Percentiles rank a stretch among this genome's conserved stretches.
Evolutionary conservation across 35 echinoderm and acorn worm genomes (phyloP).

Genomic region (Hemicentrotus pulcherrimus): DNA sequence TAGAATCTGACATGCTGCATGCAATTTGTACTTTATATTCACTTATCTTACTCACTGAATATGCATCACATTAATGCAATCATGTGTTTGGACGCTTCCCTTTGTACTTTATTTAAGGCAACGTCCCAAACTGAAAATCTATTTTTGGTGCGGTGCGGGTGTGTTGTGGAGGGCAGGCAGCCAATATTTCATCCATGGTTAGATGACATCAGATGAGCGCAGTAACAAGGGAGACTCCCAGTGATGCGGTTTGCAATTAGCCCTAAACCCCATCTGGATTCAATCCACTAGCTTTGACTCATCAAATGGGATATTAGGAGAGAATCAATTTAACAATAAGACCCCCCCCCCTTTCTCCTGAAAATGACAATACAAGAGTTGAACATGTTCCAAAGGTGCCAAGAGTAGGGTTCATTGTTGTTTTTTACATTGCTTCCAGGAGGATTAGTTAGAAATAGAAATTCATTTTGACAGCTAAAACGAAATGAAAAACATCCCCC

Average conservation of each 20-base stretch:
- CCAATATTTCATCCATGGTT: slow-evolving; percentile 12
- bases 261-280: slow-evolving; percentile 46
- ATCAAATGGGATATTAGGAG: slow-evolving; percentile 10
- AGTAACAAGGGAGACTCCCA: background rate
- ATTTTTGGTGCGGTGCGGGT: background rate
- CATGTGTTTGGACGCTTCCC: background rate
- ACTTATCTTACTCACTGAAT: background rate
- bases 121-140: background rate
- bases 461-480: background rate
- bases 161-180: background rate
- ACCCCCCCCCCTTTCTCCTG: background rate
- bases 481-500: background rate
- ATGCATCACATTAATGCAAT: slow-evolving; percentile 13
- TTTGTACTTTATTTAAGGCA: background rate
- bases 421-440: background rate
- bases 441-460: background rate
- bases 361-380: background rate
- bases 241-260: slow-evolving; percentile 35
- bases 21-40: background rate
- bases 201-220: slow-evolving; percentile 1
- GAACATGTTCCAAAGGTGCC: background rate
- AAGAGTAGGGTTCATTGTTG: background rate
- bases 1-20: background rate
- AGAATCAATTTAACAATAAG: slow-evolving; percentile 12
- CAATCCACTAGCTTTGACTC: slow-evolving; percentile 39